Evolutionary conservation across 2,113 vertebrate genomes (phyloP).

Genomic region (Microtus oregoni): DNA sequence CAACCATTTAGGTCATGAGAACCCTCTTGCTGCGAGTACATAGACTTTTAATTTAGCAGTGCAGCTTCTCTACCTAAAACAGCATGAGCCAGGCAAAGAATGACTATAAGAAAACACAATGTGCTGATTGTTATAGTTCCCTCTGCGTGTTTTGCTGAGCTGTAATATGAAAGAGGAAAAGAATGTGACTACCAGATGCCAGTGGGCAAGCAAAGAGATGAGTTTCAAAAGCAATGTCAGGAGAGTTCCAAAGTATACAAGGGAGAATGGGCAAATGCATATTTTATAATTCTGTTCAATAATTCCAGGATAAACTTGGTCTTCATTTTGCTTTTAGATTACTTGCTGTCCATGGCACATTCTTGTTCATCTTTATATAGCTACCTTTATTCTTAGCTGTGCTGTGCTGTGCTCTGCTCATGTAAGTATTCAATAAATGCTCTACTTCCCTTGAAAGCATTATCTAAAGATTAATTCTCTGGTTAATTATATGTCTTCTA

Average conservation of each 20-base stretch:
- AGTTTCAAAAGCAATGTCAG: conserved; percentile 36
- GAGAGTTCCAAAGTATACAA: conserved; percentile 9
- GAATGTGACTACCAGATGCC: background rate
- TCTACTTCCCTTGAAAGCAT: conserved; percentile 65
- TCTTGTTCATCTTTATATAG: conserved; percentile 52
- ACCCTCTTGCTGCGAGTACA: conserved; percentile 62
- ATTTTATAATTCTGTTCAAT: conserved; percentile 31
- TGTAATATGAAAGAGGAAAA: background rate
- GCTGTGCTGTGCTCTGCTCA: background rate
- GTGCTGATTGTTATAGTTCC: conserved; percentile 64
- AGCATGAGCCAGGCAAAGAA: conserved; percentile 67
- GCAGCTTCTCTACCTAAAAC: conserved; percentile 71
- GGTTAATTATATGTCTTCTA: conserved; percentile 68
- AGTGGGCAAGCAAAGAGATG: background rate
- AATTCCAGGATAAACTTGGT: conserved; percentile 48
- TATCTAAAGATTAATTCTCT: conserved; percentile 63
- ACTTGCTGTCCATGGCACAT: conserved; percentile 12
- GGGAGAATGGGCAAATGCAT: background rate
- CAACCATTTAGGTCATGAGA: conserved; percentile 75
- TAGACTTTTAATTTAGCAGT: conserved; percentile 81
- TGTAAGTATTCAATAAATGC: conserved; percentile 53
- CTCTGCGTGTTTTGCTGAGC: background rate
- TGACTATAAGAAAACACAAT: conserved; percentile 68
- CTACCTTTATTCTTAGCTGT: conserved; percentile 61
- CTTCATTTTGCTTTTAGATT: conserved; percentile 69